phyloP scores from a whole-genome alignment of 1,140 invertebrate genomes.

The Leptinotarsa defecta region DNA sequence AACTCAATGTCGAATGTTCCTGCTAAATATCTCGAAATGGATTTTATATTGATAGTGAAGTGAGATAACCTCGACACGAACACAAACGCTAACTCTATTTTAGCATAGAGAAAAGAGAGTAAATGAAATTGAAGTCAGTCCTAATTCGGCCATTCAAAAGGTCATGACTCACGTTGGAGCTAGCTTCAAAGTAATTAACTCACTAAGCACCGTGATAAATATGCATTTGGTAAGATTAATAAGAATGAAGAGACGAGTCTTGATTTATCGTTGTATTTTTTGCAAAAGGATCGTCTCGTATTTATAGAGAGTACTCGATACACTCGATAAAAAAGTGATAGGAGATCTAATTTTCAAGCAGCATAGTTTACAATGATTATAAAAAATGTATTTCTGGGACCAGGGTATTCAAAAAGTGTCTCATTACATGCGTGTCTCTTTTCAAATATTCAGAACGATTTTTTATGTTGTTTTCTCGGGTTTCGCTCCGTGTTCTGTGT shows the following conservation, averaged over 20 bases:
- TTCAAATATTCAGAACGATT: too few relatives aligned
- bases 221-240: conserved; percentile 21
- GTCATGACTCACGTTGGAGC: conserved; percentile 23
- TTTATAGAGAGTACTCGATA: too few relatives aligned
- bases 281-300: background rate
- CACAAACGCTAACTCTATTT: conserved; percentile 23
- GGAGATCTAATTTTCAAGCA: too few relatives aligned
- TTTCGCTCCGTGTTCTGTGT: too few relatives aligned
- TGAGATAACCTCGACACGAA: background rate
- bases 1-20: background rate
- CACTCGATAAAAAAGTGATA: too few relatives aligned
- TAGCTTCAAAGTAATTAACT: conserved; percentile 23
- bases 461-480: too few relatives aligned
- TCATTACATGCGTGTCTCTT: too few relatives aligned
- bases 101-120: conserved; percentile 15
- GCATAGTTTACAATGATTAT: too few relatives aligned
- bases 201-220: conserved; percentile 19
- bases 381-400: too few relatives aligned
- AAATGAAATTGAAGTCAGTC: conserved; percentile 26
- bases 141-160: conserved; percentile 23
- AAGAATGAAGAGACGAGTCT: conserved; percentile 4
- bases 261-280: conserved; percentile 1
- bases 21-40: conserved; percentile 7
- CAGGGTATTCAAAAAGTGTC: too few relatives aligned
- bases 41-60: conserved; percentile 24